Base-by-base conservation (phyloP, 2,888 invertebrate species). In the Campoplex nolae region DNA sequence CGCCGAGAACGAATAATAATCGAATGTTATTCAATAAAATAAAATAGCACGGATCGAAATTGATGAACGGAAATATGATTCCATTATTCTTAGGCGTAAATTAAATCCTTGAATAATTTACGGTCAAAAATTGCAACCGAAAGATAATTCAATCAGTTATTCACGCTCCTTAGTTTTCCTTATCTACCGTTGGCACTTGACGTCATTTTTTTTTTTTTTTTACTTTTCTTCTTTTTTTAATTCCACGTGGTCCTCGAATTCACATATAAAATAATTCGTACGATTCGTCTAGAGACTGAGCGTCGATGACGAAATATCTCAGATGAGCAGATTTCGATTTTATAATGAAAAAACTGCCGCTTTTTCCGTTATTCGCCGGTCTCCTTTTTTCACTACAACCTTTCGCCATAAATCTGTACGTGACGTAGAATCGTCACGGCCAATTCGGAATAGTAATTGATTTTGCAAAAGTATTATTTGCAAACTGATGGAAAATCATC, bases 161-260 rank as follows among this genome's bases (percentile, higher is more conserved):
- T 42, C 67, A 56, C 56, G 56, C 54, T 56, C 18, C 28, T 38
- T 23, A 42, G 45, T 32, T 70, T 80, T 58, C 13, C 71, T 80
- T 80, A 83, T 77, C 77, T 86, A 86, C 54, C 77, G 77, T 86
- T 86, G 86, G 86, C 86, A 86, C 86, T 86, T 86, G 76, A 78
- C 78, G 75, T 76, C 80, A 42, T 42, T 7, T 42, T 42, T 42
- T 23, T 23, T 23, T 85, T 58, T 3, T 62, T 65, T 65, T 23
- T 38, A 38, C 38, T 48, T 74, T 56, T 77, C 23, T 54, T 81
- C 68, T 58, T 77, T 18, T 54, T 77, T 68, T 58, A 78, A 62
- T 74, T 81, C 67, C 35, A 78, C 77, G 77, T 81, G 84, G 84
- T 84, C 81, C 81, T 86, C 54, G 32, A 76, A 68, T 78, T 82